Percentiles rank a stretch among this genome's conserved stretches.
phyloP scores from a whole-genome alignment of 2,113 vertebrate species.

The Antennarius striatus region DNA sequence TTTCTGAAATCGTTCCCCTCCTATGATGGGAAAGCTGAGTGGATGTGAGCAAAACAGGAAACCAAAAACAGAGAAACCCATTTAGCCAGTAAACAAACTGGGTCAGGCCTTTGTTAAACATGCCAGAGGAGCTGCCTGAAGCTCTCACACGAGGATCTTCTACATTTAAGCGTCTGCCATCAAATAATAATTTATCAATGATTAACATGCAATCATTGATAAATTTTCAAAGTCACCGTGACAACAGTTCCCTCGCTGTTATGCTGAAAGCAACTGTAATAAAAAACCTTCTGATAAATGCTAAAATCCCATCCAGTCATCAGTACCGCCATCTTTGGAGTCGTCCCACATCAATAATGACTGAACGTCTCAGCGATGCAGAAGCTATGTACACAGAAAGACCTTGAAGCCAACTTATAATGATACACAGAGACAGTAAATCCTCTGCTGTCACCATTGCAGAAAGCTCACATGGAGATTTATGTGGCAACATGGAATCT shows the following conservation, averaged over 20 bases:
- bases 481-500: no score
- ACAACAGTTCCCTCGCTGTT: background rate
- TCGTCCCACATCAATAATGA: slow-evolving; percentile 31
- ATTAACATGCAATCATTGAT: background rate
- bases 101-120: slow-evolving; percentile 59
- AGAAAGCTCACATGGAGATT: background rate
- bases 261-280: background rate
- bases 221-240: no score
- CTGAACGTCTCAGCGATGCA: slow-evolving; percentile 1
- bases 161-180: background rate
- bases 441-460: slow-evolving; percentile 28
- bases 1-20: background rate
- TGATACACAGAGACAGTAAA: slow-evolving; percentile 32
- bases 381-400: slow-evolving; percentile 6
- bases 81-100: slow-evolving; percentile 53
- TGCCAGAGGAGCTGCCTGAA: slow-evolving; percentile 48
- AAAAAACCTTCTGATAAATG: no score
- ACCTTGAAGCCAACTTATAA: slow-evolving; percentile 39
- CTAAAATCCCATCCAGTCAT: background rate
- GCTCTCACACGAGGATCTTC: background rate
- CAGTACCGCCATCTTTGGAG: slow-evolving; percentile 5
- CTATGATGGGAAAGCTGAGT: background rate
- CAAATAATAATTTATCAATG: no score
- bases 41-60: slow-evolving; percentile 42
- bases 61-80: slow-evolving; percentile 63